A percentile compares a stretch with the other conserved stretches of the same genome.
These are phyloP conservation scores for Poecilia picta DNA, from an alignment of 2,797 vertebrate genomes.

Conservation along the genomic window DNA sequence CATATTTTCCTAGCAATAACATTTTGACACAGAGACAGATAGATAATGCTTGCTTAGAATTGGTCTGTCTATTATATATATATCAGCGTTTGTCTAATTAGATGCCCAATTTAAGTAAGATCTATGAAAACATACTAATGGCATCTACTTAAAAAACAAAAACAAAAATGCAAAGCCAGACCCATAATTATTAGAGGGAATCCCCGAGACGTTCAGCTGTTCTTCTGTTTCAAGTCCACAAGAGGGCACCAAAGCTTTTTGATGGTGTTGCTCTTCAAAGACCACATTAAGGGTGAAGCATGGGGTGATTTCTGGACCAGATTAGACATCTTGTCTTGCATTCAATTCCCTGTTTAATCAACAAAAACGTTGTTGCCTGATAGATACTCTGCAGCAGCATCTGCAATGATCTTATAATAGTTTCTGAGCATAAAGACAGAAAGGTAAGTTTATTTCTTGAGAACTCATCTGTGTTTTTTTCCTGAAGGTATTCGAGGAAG, in stretches of 20 bases:
- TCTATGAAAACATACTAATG: not conserved
- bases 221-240: constrained; percentile 50
- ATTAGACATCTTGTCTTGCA: constrained; percentile 1
- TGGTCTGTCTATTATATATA: not conserved
- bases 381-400: not conserved
- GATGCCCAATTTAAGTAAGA: not conserved
- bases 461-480: constrained; percentile 30
- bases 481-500: not conserved
- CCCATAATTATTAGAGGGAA: not conserved
- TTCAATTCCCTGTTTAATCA: not conserved
- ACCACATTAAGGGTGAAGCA: not conserved
- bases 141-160: not conserved
- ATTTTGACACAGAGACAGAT: not conserved
- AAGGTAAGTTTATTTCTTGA: constrained; percentile 49
- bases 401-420: constrained; percentile 4
- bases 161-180: not conserved
- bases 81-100: not conserved
- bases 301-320: not conserved
- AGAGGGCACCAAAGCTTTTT: constrained; percentile 60
- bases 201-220: constrained; percentile 17
- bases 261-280: not conserved
- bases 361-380: not conserved
- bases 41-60: not conserved
- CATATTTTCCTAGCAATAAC: not conserved
- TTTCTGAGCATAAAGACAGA: constrained; percentile 9